Evolutionary conservation across 1,140 invertebrate genomes (phyloP).

Genomic region (Ceratina japonica): DNA sequence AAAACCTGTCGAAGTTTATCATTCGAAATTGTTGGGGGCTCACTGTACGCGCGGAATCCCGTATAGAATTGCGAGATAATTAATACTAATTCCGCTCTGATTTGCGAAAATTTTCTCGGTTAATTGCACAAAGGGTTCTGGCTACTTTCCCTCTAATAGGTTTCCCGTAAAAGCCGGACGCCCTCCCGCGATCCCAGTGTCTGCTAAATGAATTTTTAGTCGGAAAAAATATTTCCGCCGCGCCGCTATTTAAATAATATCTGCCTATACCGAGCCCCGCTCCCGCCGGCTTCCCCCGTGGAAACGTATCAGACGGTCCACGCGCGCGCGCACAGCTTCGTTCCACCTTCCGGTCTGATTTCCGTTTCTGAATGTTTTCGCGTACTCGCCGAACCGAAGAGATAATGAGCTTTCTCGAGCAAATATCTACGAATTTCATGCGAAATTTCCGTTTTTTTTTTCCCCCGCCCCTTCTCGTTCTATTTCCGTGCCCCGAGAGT

Average conservation of each 20-base stretch:
- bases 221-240: neutral
- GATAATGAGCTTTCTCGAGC: constrained; percentile 6
- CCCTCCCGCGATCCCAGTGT: neutral
- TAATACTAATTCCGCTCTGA: constrained; percentile 39
- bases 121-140: constrained; percentile 46
- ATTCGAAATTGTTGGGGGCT: constrained; percentile 34
- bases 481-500: neutral
- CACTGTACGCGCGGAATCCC: constrained; percentile 29
- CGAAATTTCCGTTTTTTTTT: too few relatives aligned
- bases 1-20: constrained; percentile 6
- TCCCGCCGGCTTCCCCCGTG: neutral
- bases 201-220: constrained; percentile 27
- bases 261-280: too few relatives aligned
- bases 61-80: constrained; percentile 21
- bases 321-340: neutral
- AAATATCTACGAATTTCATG: constrained; percentile 6
- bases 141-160: constrained; percentile 15
- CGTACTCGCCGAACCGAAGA: neutral
- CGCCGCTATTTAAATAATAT: constrained; percentile 23
- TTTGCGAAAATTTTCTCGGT: constrained; percentile 29
- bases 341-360: constrained; percentile 13
- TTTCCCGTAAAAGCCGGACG: neutral
- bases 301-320: neutral
- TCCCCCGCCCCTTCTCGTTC: neutral
- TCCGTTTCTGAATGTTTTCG: constrained; percentile 8